These are phyloP conservation scores for Elanoides forficatus DNA, from an alignment of 2,113 vertebrate species.

Conservation along the genomic window DNA sequence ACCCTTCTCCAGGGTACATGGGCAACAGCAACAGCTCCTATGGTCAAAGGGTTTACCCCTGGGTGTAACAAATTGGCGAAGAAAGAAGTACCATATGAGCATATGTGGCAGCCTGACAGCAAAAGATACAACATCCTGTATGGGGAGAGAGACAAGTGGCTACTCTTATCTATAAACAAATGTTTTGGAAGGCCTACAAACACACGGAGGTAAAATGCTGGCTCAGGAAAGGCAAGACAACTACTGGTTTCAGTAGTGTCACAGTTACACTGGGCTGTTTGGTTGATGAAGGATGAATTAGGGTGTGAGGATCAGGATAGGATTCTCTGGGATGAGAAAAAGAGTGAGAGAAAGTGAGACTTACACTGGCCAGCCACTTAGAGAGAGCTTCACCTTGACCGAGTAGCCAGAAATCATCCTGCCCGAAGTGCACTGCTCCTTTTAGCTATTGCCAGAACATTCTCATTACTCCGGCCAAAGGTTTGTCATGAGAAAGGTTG, in stretches of 20 bases:
- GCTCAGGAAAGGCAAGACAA: neutral
- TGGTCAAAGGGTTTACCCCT: neutral
- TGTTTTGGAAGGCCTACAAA: neutral
- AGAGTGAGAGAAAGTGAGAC: neutral
- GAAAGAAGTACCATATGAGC: neutral
- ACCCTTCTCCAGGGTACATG: neutral
- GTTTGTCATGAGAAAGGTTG: neutral
- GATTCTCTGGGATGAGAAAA: neutral
- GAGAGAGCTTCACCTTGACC: neutral
- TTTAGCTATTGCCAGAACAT: constrained; percentile 9
- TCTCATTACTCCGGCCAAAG: neutral
- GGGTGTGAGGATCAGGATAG: neutral
- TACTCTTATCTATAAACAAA: neutral
- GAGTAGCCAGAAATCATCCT: neutral
- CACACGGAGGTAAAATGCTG: neutral
- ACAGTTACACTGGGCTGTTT: neutral
- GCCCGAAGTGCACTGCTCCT: neutral
- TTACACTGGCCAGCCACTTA: neutral
- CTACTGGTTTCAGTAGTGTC: neutral
- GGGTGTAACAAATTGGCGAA: neutral
- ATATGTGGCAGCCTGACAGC: neutral
- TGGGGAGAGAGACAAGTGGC: neutral
- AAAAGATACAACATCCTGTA: neutral
- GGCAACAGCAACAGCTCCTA: neutral
- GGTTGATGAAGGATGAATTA: neutral